phyloP scores from a whole-genome alignment of 2,888 invertebrate species.

The Drosophila seclusa region DNA sequence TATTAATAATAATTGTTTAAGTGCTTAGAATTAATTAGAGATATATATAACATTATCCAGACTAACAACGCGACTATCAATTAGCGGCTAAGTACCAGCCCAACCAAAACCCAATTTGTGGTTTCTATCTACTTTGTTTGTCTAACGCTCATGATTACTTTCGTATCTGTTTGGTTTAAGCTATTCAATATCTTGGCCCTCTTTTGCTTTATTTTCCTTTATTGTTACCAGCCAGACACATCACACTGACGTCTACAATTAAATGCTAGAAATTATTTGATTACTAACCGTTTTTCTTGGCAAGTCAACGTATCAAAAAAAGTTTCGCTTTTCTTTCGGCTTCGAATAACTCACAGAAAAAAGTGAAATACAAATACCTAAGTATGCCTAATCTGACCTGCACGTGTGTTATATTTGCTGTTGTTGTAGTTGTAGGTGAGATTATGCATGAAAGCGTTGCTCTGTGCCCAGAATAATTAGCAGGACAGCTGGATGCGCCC shows the following conservation, averaged over 20 bases:
- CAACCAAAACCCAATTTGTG: slow-evolving; percentile 4
- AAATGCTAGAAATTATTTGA: slow-evolving; percentile 74
- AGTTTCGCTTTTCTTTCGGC: slow-evolving; percentile 74
- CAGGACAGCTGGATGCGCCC: slow-evolving; percentile 13
- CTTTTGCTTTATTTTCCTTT: background rate
- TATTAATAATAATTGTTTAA: background rate
- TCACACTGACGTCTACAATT: slow-evolving; percentile 60
- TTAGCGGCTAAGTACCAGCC: slow-evolving; percentile 7
- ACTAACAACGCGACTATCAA: slow-evolving; percentile 15
- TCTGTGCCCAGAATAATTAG: slow-evolving; percentile 73
- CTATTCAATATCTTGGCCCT: slow-evolving; percentile 17
- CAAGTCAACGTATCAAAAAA: slow-evolving; percentile 53
- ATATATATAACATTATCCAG: background rate
- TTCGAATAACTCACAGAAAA: slow-evolving; percentile 14
- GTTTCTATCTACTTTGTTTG: slow-evolving; percentile 28
- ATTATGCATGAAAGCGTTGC: slow-evolving; percentile 77
- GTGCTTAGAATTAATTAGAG: background rate
- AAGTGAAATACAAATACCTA: slow-evolving; percentile 47
- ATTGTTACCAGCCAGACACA: slow-evolving; percentile 13
- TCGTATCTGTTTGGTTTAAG: slow-evolving; percentile 36
- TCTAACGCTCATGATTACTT: slow-evolving; percentile 54
- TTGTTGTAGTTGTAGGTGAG: slow-evolving; percentile 47
- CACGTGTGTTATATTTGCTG: slow-evolving; percentile 46
- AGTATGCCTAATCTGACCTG: slow-evolving; percentile 43
- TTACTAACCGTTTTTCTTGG: slow-evolving; percentile 62